Percentiles rank a stretch among this genome's conserved stretches.
These are phyloP conservation scores for Galerucella calmariensis DNA, from an alignment of 2,888 invertebrate genomes.

Conservation along the genomic window DNA sequence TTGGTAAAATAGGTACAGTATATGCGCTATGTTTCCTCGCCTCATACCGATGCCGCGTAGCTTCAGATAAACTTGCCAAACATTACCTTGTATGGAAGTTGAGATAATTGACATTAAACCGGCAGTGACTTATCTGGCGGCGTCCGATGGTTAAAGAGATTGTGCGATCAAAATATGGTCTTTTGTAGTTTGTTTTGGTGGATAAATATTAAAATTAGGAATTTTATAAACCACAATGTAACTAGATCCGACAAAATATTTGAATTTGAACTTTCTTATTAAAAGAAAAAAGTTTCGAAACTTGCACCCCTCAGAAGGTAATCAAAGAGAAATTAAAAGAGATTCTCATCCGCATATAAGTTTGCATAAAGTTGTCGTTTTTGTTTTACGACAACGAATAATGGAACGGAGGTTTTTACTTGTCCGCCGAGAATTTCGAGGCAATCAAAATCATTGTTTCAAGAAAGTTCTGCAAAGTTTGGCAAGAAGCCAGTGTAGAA, in stretches of 20 bases:
- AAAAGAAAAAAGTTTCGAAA: background rate
- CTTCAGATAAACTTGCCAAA: too few relatives aligned
- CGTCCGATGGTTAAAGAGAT: too few relatives aligned
- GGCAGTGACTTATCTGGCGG: too few relatives aligned
- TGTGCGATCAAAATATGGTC: too few relatives aligned
- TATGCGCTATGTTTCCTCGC: too few relatives aligned
- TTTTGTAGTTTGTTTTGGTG: too few relatives aligned
- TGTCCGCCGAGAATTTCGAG: slow-evolving; percentile 54
- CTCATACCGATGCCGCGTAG: too few relatives aligned
- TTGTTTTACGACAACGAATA: slow-evolving; percentile 52
- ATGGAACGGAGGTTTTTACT: slow-evolving; percentile 52
- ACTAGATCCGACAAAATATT: background rate
- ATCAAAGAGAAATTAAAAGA: slow-evolving; percentile 37
- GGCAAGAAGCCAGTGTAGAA: slow-evolving; percentile 52
- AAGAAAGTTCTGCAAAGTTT: slow-evolving; percentile 55
- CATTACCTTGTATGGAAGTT: too few relatives aligned
- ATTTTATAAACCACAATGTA: too few relatives aligned
- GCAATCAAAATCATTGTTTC: slow-evolving; percentile 62
- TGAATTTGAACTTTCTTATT: background rate
- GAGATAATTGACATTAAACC: too few relatives aligned
- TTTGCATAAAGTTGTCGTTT: slow-evolving; percentile 56
- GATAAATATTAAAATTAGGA: background rate
- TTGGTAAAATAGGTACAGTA: too few relatives aligned
- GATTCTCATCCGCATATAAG: slow-evolving; percentile 43
- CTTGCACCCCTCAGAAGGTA: slow-evolving; percentile 1